A percentile compares a stretch with the other conserved stretches of the same genome.
Conservation (phyloP, 2,888 invertebrate genomes). For the Odontothrips loti region DNA sequence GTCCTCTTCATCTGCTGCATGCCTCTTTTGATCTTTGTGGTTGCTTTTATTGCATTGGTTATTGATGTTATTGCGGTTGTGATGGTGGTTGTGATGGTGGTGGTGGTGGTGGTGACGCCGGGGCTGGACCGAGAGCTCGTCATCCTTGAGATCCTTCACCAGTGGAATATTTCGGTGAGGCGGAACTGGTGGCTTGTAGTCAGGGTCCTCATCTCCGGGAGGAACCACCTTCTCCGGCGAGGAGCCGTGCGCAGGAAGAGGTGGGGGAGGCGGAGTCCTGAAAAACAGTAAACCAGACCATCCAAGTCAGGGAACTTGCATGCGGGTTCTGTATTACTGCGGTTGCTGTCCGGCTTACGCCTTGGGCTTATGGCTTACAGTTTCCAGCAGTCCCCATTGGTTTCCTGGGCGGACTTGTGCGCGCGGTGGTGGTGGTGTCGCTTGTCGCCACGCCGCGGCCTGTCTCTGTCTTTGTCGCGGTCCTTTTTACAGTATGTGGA, state of each 20-base stretch:
- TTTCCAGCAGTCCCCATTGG: background rate
- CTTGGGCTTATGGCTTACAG: background rate
- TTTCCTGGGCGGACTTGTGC: background rate
- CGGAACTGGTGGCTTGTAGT: slow-evolving; percentile 83
- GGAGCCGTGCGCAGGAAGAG: slow-evolving; percentile 35
- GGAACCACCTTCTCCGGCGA: slow-evolving; percentile 21
- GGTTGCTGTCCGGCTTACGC: no score
- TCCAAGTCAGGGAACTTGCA: no score
- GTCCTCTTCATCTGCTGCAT: slow-evolving; percentile 32
- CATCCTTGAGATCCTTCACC: slow-evolving; percentile 41
- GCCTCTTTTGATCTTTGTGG: slow-evolving; percentile 20
- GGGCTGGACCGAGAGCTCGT: slow-evolving; percentile 44
- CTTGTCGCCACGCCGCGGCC: background rate
- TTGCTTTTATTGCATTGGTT: slow-evolving; percentile 33
- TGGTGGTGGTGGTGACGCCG: slow-evolving; percentile 49
- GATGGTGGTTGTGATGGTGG: slow-evolving; percentile 41
- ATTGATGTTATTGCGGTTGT: slow-evolving; percentile 23
- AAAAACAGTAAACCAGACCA: slow-evolving; percentile 26
- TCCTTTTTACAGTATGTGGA: slow-evolving; percentile 69
- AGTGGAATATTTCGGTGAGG: slow-evolving; percentile 67
- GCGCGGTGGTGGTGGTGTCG: slow-evolving; percentile 5
- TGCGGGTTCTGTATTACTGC: no score
- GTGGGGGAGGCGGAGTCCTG: slow-evolving; percentile 34
- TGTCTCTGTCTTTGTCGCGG: slow-evolving; percentile 37
- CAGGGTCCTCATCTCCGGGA: slow-evolving; percentile 43